Evolutionary conservation across 2,888 invertebrate species (phyloP).

Genomic region (Unio pictorum): DNA sequence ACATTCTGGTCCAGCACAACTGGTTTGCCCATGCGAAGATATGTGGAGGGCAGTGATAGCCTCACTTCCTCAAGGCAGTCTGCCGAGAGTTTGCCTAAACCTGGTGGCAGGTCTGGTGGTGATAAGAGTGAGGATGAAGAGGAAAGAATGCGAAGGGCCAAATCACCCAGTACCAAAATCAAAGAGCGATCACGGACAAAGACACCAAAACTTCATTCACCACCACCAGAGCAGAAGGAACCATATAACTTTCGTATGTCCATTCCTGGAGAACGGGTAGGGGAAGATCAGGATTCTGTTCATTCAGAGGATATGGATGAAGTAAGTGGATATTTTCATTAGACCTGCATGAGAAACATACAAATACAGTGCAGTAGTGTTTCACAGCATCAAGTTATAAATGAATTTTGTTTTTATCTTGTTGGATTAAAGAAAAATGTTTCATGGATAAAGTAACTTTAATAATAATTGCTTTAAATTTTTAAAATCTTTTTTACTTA

Average conservation of each 20-base stretch:
- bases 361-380: no score
- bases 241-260: constrained; percentile 20
- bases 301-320: constrained; percentile 35
- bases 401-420: no score
- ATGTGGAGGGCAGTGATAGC: constrained; percentile 60
- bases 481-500: no score
- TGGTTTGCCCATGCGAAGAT: constrained; percentile 41
- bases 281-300: constrained; percentile 25
- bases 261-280: constrained; percentile 11
- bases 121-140: constrained; percentile 56
- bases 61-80: constrained; percentile 21
- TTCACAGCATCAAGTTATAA: no score
- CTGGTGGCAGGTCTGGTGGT: constrained; percentile 31
- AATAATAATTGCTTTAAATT: no score
- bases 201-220: constrained; percentile 60
- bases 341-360: no score
- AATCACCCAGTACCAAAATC: constrained; percentile 67
- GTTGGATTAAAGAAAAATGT: no score
- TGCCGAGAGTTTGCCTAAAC: constrained; percentile 10
- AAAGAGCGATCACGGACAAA: constrained; percentile 64
- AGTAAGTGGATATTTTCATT: constrained; percentile 9
- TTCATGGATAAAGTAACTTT: no score
- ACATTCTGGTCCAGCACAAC: background rate
- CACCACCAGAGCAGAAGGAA: constrained; percentile 47
- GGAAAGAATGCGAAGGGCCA: constrained; percentile 51